Conservation (phyloP, 1,140 invertebrate species). For the Plutomurus gul region DNA sequence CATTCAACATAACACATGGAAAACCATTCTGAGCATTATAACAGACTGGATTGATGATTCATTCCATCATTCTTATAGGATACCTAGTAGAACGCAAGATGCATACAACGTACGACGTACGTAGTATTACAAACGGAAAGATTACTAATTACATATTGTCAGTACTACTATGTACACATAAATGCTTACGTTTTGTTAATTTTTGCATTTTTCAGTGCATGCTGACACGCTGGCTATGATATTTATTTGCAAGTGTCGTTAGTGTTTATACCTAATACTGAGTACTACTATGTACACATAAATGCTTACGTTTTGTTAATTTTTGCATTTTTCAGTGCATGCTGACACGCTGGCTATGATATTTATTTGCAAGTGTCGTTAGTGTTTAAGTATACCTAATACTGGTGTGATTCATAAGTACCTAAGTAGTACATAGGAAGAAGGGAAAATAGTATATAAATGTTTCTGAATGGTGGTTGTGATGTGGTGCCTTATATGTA, state of each 20-base stretch:
- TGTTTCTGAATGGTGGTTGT: neutral
- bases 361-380: neutral
- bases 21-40: slow-evolving; percentile 5
- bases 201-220: too few species aligned
- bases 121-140: neutral
- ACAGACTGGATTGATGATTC: neutral
- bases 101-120: neutral
- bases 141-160: neutral
- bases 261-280: neutral
- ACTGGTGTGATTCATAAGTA: too few species aligned
- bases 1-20: neutral
- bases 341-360: neutral
- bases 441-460: neutral
- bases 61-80: slow-evolving; percentile 1
- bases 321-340: too few species aligned
- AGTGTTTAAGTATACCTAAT: neutral
- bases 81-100: too few species aligned
- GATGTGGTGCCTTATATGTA: neutral
- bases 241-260: neutral
- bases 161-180: too few species aligned
- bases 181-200: too few species aligned
- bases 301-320: too few species aligned
- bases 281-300: too few species aligned
- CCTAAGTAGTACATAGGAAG: too few species aligned
- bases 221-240: neutral